A percentile compares a stretch with the other conserved stretches of the same genome.
These are phyloP conservation scores for Resseliella maxima DNA, from an alignment of 2,888 invertebrate species.

Conservation along the genomic window DNA sequence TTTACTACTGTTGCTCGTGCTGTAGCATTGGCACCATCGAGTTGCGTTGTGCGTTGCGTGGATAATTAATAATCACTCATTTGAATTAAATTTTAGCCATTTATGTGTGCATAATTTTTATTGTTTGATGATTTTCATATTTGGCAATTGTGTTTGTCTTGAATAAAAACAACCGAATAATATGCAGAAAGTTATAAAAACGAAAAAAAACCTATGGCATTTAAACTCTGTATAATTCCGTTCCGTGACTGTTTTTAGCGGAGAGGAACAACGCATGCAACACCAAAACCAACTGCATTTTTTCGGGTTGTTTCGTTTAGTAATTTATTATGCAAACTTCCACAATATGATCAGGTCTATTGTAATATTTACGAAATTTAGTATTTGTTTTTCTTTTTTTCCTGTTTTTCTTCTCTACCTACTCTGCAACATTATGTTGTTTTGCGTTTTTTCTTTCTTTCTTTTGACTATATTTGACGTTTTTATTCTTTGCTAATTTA, in stretches of 20 bases:
- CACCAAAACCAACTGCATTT: background rate
- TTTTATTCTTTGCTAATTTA: background rate
- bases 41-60: background rate
- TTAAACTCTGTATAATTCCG: slow-evolving; percentile 9
- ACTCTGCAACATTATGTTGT: background rate
- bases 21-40: background rate
- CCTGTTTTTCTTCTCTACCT: background rate
- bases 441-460: background rate
- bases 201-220: background rate
- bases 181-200: background rate
- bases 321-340: slow-evolving; percentile 53
- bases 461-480: background rate
- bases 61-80: slow-evolving; percentile 38
- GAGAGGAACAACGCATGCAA: slow-evolving; percentile 18
- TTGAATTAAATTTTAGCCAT: slow-evolving; percentile 47
- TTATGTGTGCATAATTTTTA: slow-evolving; percentile 46
- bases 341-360: slow-evolving; percentile 20
- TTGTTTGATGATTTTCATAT: slow-evolving; percentile 53
- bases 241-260: background rate
- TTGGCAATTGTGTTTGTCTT: slow-evolving; percentile 9
- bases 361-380: slow-evolving; percentile 29
- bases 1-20: background rate
- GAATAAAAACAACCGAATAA: background rate
- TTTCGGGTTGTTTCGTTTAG: background rate
- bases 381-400: background rate